These are phyloP conservation scores for Macquaria ambigua DNA, from an alignment of 2,113 vertebrate species.

Conservation along the genomic window DNA sequence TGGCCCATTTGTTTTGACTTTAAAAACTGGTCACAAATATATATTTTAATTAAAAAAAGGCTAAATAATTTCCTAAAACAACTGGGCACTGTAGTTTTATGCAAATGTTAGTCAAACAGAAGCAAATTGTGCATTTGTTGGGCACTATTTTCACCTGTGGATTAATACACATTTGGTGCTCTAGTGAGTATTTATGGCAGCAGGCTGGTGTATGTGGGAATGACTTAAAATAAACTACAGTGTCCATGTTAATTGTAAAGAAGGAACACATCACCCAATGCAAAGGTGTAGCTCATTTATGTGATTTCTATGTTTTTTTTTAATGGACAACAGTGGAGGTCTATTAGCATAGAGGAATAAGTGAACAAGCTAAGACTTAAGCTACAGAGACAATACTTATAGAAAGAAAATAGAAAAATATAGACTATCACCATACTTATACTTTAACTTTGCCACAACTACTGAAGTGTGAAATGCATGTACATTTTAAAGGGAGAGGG, in stretches of 20 bases:
- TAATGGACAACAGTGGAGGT: neutral
- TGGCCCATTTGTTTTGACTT: neutral
- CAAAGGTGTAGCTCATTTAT: neutral
- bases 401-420: neutral
- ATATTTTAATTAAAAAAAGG: neutral
- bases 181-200: neutral
- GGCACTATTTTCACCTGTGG: neutral
- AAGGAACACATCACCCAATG: neutral
- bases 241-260: neutral
- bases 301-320: neutral
- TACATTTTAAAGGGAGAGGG: conserved; percentile 43
- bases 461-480: conserved; percentile 28
- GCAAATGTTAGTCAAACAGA: neutral
- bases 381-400: neutral
- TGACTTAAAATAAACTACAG: neutral
- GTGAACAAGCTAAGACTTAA: neutral
- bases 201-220: neutral
- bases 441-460: conserved; percentile 8
- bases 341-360: neutral
- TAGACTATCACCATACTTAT: neutral
- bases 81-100: neutral
- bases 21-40: neutral
- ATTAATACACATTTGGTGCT: neutral
- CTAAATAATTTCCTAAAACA: neutral
- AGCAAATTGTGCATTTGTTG: neutral